Base-by-base conservation (phyloP, 2,113 vertebrate species). In the Scalopus aquaticus region DNA sequence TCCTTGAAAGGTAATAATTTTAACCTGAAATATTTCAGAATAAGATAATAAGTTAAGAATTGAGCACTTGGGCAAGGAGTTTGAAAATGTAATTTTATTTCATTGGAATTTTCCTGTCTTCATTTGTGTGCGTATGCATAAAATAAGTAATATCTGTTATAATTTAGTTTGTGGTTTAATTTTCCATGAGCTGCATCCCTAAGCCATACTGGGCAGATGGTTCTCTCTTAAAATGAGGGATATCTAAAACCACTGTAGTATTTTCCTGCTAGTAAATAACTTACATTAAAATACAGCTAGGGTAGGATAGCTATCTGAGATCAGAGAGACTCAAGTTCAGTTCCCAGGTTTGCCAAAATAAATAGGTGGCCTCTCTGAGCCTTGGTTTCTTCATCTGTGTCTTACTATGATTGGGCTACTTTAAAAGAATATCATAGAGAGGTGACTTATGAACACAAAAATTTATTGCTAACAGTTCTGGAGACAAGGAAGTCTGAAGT, bases 31-130 rank as follows among this genome's bases (percentile, higher is more conserved):
- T 76, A 81, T 93, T 95, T 95, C 72, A 76, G 82, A 94, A 95
- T 82, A 79, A 93, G 46, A 72, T 90, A 94, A 95, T 92, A 97
- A 95, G 32, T 94, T 91, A 91, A 94, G n/a, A 92, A 97, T 88
- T 96, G 56, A 92, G n/a, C 30, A 44, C 58, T 77, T 87, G 73
- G 69, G 72, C 44, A 96, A 92, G 35, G 54, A 91, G 9, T 93
- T 69, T 92, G 35, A 93, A 94, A 95, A 88, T 88, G 15, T 39
- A 79, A 44, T 93, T 95, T 87, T 91, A 93, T 94, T 95, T 84
- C n/a, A 86, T 35, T 95, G 67, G 16, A 67, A 76, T 74, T 88
- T 88, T 74, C 32, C 11, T 49, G 16, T 58, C 11, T 26, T 84
- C 64, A 58, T 88, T 60, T 88, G 46, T 95, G 58, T 91, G 24